These are phyloP conservation scores for Ophiodon elongatus DNA, from an alignment of 2,113 vertebrate species.

Conservation along the genomic window DNA sequence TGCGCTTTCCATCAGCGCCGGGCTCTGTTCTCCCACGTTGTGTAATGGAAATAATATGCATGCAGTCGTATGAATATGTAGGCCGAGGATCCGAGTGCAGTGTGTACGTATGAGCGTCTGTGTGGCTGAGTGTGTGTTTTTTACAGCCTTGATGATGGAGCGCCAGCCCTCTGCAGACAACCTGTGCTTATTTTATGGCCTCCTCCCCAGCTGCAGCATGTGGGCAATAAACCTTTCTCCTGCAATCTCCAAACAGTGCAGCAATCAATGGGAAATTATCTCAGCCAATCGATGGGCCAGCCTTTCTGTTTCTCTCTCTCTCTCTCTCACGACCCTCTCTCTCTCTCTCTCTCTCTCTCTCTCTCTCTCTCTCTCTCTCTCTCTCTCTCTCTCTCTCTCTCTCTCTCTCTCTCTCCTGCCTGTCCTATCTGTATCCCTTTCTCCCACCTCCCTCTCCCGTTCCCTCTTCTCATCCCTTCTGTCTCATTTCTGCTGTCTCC, in stretches of 20 bases:
- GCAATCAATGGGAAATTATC: conserved; percentile 88
- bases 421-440: conserved; percentile 66
- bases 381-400: conserved; percentile 51
- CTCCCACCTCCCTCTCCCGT: conserved; percentile 13
- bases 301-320: conserved; percentile 75
- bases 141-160: conserved; percentile 69
- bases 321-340: conserved; percentile 43
- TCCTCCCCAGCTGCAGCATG: conserved; percentile 81
- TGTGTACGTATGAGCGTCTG: neutral
- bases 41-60: conserved; percentile 55
- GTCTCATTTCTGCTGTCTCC: conserved; percentile 74
- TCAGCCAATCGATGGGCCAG: conserved; percentile 82
- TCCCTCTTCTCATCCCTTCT: conserved; percentile 64
- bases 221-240: conserved; percentile 85
- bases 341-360: conserved; percentile 64
- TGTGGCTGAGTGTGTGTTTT: conserved; percentile 47
- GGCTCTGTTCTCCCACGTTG: conserved; percentile 46
- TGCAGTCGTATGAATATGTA: conserved; percentile 50
- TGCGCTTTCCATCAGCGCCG: conserved; percentile 42
- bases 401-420: conserved; percentile 54
- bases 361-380: conserved; percentile 61
- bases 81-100: conserved; percentile 28
- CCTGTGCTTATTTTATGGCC: conserved; percentile 80
- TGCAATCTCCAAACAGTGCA: conserved; percentile 84
- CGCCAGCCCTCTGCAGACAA: conserved; percentile 74